Evolutionary conservation across 2,113 vertebrate genomes (phyloP).

Genomic region (Poecile atricapillus): DNA sequence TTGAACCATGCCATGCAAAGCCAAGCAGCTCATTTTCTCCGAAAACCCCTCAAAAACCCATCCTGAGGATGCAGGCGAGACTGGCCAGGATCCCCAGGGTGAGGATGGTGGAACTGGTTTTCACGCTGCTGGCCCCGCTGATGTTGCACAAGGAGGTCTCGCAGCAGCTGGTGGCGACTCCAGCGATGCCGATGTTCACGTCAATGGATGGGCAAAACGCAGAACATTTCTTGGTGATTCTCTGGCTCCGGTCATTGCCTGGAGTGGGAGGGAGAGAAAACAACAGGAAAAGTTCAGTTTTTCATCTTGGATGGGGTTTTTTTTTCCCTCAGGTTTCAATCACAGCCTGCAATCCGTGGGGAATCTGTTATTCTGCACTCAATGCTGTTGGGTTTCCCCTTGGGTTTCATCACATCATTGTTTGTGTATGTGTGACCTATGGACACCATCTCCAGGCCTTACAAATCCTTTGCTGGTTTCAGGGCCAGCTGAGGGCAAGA

Average conservation of each 20-base stretch:
- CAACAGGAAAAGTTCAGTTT: neutral
- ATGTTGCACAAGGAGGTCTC: constrained; percentile 26
- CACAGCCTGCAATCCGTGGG: accelerated
- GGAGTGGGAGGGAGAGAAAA: neutral
- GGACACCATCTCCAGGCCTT: neutral
- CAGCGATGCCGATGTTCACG: neutral
- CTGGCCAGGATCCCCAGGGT: constrained; percentile 23
- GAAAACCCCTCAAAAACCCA: neutral
- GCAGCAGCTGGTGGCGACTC: constrained; percentile 11
- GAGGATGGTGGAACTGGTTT: constrained; percentile 14
- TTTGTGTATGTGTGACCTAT: neutral
- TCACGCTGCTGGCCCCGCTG: constrained; percentile 27
- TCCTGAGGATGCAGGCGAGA: constrained; percentile 1
- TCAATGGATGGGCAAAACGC: neutral
- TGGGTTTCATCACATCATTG: neutral
- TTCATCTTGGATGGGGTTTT: neutral
- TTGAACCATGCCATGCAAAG: neutral
- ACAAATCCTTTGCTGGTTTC: neutral
- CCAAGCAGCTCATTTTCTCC: neutral
- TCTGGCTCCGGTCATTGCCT: neutral
- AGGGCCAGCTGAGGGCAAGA: neutral
- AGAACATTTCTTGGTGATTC: constrained; percentile 46
- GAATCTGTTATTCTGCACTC: neutral
- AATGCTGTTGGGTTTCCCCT: neutral
- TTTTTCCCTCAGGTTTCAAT: neutral